Evolutionary conservation across 2,888 invertebrate genomes (phyloP).

Genomic region (Pilophorus perplexus): DNA sequence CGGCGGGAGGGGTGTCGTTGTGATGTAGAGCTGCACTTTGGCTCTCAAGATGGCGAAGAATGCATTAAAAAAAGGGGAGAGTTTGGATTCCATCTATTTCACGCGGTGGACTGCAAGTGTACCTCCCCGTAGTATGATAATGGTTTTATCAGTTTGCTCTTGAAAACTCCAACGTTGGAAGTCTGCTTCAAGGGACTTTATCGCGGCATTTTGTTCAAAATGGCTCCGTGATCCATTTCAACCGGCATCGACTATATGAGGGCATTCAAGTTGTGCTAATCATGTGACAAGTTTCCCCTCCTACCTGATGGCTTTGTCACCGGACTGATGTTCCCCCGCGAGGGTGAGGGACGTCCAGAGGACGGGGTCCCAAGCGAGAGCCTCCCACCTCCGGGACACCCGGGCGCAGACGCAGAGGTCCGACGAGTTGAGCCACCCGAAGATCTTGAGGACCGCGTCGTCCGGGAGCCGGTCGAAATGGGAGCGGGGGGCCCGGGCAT

Average conservation of each 20-base stretch:
- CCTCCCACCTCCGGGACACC: slow-evolving; percentile 73
- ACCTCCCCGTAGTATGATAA: too few species aligned
- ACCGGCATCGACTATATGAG: too few species aligned
- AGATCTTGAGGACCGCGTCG: slow-evolving; percentile 66
- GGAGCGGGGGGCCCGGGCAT: slow-evolving; percentile 22
- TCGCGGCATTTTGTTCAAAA: too few species aligned
- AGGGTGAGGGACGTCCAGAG: slow-evolving; percentile 70
- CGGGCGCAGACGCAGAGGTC: slow-evolving; percentile 72
- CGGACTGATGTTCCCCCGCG: slow-evolving; percentile 61
- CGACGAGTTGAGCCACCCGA: slow-evolving; percentile 67
- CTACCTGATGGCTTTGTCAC: slow-evolving; percentile 64
- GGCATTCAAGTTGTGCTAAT: too few species aligned
- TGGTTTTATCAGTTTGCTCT: too few species aligned
- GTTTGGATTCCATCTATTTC: slow-evolving; percentile 10
- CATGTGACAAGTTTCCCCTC: too few species aligned
- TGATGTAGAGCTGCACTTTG: slow-evolving; percentile 16
- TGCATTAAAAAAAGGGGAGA: slow-evolving; percentile 1
- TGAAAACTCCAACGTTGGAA: too few species aligned
- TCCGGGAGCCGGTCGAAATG: slow-evolving; percentile 57
- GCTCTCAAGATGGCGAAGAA: neutral
- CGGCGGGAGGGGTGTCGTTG: neutral
- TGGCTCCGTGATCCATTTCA: too few species aligned
- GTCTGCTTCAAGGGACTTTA: too few species aligned
- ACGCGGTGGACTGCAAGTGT: slow-evolving; percentile 14
- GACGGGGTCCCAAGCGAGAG: slow-evolving; percentile 72